Evolutionary conservation across 92 coral and sea anemone genomes (phyloP).

Genomic region (Zoanthus gigantus): DNA sequence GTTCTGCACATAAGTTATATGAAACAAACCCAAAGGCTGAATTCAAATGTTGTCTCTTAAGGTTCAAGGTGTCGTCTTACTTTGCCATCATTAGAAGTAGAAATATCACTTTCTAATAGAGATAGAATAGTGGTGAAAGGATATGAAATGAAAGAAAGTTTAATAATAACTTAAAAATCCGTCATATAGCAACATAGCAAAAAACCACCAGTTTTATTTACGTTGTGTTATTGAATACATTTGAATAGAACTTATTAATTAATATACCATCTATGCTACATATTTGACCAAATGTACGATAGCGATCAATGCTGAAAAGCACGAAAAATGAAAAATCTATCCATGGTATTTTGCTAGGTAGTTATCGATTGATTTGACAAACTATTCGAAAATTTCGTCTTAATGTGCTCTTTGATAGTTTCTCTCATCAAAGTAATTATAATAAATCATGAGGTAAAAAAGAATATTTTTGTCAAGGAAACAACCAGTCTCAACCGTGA

Average conservation of each 20-base stretch:
- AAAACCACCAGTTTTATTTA: conserved; percentile 5
- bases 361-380: conserved; percentile 12
- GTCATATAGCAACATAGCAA: conserved; percentile 6
- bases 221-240: conserved; percentile 13
- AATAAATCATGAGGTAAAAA: conserved; percentile 1
- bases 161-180: neutral
- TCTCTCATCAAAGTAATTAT: neutral
- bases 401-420: conserved; percentile 10
- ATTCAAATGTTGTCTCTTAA: conserved; percentile 6
- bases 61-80: conserved; percentile 17
- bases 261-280: conserved; percentile 5
- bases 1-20: conserved; percentile 28
- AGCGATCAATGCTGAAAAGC: conserved; percentile 16
- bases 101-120: conserved; percentile 10
- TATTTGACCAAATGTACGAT: conserved; percentile 1
- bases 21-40: conserved; percentile 30
- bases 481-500: conserved; percentile 1
- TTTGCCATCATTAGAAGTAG: conserved; percentile 10
- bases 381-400: conserved; percentile 6
- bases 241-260: conserved; percentile 6
- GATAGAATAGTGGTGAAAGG: conserved; percentile 14
- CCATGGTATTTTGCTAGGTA: conserved; percentile 11
- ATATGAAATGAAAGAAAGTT: conserved; percentile 5
- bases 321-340: conserved; percentile 4
- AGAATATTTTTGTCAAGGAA: neutral